Percentiles rank a stretch among this genome's conserved stretches.
Evolutionary conservation across 2,888 invertebrate species (phyloP).

Genomic region (Dorcus hopei): DNA sequence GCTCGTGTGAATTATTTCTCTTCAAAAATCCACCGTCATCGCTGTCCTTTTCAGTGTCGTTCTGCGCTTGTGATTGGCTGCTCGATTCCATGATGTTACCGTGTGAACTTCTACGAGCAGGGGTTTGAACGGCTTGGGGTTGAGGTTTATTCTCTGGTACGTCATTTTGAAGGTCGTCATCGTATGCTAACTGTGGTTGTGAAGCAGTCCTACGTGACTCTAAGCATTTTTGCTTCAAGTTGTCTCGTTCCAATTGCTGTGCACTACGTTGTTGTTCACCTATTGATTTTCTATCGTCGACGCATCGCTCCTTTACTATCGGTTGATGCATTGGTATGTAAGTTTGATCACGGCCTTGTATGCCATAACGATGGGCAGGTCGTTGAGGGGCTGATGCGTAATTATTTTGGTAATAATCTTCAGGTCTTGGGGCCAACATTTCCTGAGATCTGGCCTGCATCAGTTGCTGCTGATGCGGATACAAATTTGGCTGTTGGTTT

Average conservation of each 20-base stretch:
- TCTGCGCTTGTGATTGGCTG: slow-evolving; percentile 31
- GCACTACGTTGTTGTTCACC: slow-evolving; percentile 56
- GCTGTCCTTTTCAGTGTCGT: slow-evolving; percentile 54
- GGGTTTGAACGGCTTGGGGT: slow-evolving; percentile 42
- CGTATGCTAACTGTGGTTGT: slow-evolving; percentile 63
- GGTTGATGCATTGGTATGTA: slow-evolving; percentile 33
- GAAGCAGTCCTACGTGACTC: slow-evolving; percentile 62
- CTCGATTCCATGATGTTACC: slow-evolving; percentile 57
- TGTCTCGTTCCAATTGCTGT: slow-evolving; percentile 62
- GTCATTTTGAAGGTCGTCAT: slow-evolving; percentile 45
- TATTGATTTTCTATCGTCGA: slow-evolving; percentile 28
- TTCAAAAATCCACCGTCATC: slow-evolving; percentile 62
- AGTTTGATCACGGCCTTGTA: slow-evolving; percentile 32
- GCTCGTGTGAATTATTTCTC: slow-evolving; percentile 33
- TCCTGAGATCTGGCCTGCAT: slow-evolving; percentile 55
- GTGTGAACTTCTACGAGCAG: slow-evolving; percentile 56
- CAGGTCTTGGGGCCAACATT: slow-evolving; percentile 51
- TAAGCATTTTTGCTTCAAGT: slow-evolving; percentile 56
- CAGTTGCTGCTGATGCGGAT: slow-evolving; percentile 40
- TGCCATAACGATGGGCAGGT: slow-evolving; percentile 28
- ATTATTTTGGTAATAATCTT: slow-evolving; percentile 43
- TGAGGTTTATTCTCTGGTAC: slow-evolving; percentile 34
- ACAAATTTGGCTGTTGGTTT: slow-evolving; percentile 42
- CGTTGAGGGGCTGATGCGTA: slow-evolving; percentile 36
- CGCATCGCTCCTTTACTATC: slow-evolving; percentile 26